A percentile compares a stretch with the other conserved stretches of the same genome.
Evolutionary conservation across 2,113 vertebrate species (phyloP).

Genomic region (Sciurus niger): DNA sequence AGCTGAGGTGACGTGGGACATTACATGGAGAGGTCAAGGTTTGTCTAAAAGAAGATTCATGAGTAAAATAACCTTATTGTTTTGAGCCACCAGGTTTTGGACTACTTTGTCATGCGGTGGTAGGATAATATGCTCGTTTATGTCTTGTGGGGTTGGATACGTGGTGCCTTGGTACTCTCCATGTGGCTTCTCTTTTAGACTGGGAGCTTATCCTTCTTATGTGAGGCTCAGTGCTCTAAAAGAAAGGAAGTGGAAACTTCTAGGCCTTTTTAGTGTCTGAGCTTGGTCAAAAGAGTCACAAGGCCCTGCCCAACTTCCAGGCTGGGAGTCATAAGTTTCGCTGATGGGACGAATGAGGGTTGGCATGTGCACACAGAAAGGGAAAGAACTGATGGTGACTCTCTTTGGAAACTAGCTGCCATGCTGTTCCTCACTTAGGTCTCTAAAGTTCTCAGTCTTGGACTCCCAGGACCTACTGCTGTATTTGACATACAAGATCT

Average conservation of each 20-base stretch:
- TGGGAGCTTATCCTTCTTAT: not conserved
- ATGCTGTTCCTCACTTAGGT: not conserved
- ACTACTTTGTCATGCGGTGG: not conserved
- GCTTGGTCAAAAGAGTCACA: not conserved
- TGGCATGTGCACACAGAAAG: not conserved
- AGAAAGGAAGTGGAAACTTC: not conserved
- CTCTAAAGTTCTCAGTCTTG: not conserved
- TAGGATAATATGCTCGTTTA: not conserved
- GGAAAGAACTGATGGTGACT: not conserved
- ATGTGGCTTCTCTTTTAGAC: not conserved
- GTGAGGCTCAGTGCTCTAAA: not conserved
- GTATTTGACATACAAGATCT: not conserved
- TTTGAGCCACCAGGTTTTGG: not conserved
- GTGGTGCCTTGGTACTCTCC: not conserved
- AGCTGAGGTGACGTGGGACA: not conserved
- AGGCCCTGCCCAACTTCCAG: not conserved
- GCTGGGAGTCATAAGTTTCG: not conserved
- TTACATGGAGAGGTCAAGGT: not conserved
- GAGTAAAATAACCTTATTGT: not conserved
- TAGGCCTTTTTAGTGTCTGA: not conserved
- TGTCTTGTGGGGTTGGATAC: not conserved
- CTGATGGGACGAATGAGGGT: not conserved
- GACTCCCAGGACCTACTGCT: not conserved
- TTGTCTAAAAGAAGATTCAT: not conserved
- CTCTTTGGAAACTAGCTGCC: not conserved